Evolutionary conservation across 2,113 vertebrate genomes (phyloP).

Genomic region (Tachuris rubrigastra): DNA sequence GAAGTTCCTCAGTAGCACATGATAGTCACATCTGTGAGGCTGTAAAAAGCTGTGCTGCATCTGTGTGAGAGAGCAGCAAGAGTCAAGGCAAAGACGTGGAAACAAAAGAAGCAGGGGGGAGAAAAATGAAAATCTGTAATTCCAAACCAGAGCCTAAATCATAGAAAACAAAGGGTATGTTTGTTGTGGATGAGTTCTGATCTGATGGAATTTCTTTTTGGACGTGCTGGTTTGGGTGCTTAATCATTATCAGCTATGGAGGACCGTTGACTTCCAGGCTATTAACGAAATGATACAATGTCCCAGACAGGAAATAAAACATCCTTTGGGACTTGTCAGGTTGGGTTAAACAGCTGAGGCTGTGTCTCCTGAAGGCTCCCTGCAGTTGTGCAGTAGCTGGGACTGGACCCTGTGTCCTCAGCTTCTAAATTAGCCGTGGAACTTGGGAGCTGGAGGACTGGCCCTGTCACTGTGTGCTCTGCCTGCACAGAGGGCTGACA

Average conservation of each 20-base stretch:
- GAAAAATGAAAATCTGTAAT: not conserved
- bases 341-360: not conserved
- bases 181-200: not conserved
- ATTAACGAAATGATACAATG: not conserved
- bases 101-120: not conserved
- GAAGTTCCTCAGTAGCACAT: not conserved
- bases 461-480: not conserved
- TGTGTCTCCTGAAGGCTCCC: not conserved
- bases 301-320: not conserved
- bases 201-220: not conserved
- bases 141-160: not conserved
- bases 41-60: not conserved
- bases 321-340: not conserved
- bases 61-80: not conserved
- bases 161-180: fast-evolving
- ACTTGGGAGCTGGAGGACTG: not conserved
- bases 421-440: not conserved
- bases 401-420: not conserved
- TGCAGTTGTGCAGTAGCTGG: not conserved
- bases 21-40: fast-evolving
- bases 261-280: not conserved
- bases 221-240: not conserved
- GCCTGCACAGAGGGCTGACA: not conserved
- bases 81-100: not conserved
- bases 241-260: not conserved